Evolutionary conservation across 2,113 vertebrate species (phyloP).

Genomic region (Tenrec ecaudatus): DNA sequence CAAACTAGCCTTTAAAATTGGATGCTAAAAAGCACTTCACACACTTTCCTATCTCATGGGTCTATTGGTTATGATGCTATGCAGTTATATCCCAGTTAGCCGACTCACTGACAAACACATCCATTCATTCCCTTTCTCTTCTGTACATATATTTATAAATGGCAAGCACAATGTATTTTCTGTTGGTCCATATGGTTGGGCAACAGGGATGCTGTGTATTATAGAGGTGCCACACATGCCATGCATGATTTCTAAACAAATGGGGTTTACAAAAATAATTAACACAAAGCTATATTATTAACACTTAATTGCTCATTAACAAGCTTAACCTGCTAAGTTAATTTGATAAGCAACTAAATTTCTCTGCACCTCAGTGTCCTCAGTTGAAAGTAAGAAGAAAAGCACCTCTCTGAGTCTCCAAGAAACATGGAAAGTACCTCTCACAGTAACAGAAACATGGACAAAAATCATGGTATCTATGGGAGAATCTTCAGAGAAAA

Average conservation of each 20-base stretch:
- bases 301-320: neutral
- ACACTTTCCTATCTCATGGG: neutral
- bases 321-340: neutral
- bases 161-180: constrained; percentile 67
- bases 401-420: neutral
- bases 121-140: constrained; percentile 61
- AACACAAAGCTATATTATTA: constrained; percentile 58
- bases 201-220: constrained; percentile 54
- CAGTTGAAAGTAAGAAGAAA: constrained; percentile 23
- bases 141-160: constrained; percentile 73
- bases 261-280: constrained; percentile 51
- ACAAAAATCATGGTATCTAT: neutral
- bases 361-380: neutral
- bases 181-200: constrained; percentile 52
- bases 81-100: neutral
- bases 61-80: neutral
- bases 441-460: neutral
- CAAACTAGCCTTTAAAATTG: constrained; percentile 47
- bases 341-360: neutral
- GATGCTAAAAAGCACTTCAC: neutral
- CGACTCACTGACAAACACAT: constrained; percentile 37
- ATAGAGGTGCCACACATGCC: constrained; percentile 56
- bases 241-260: constrained; percentile 62
- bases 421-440: neutral
- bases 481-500: neutral